phyloP scores from a whole-genome alignment of 2,888 invertebrate species.

The Sarcophaga carnaria region DNA sequence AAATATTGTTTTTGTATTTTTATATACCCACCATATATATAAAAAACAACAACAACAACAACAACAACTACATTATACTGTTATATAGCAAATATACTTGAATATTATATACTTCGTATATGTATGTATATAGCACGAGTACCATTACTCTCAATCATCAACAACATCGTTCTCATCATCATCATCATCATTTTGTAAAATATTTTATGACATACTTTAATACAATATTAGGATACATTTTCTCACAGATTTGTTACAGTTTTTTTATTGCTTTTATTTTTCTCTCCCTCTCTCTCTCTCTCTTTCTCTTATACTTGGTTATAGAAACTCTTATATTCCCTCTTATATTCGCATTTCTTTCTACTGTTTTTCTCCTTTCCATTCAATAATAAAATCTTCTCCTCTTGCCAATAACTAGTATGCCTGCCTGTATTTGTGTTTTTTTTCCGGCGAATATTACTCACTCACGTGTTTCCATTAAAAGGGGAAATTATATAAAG shows the following conservation, averaged over 20 bases:
- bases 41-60: no score
- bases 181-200: slow-evolving; percentile 39
- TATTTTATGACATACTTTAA: slow-evolving; percentile 67
- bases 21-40: slow-evolving; percentile 23
- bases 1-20: slow-evolving; percentile 23
- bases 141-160: neutral
- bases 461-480: slow-evolving; percentile 64
- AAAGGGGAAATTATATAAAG: slow-evolving; percentile 48
- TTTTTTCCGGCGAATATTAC: slow-evolving; percentile 53
- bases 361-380: no score
- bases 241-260: slow-evolving; percentile 68
- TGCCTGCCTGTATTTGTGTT: neutral
- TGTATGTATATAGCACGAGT: neutral
- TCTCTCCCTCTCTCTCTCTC: neutral
- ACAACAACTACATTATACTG: no score
- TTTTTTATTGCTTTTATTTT: slow-evolving; percentile 16
- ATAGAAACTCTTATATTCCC: neutral
- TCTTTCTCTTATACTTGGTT: neutral
- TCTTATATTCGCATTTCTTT: neutral
- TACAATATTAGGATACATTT: slow-evolving; percentile 64
- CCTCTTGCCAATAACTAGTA: slow-evolving; percentile 20
- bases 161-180: slow-evolving; percentile 27
- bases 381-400: neutral
- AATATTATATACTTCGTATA: neutral
- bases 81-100: neutral